These are phyloP conservation scores for Zaprionus lineosus DNA, from an alignment of 2,888 invertebrate species.

Conservation along the genomic window DNA sequence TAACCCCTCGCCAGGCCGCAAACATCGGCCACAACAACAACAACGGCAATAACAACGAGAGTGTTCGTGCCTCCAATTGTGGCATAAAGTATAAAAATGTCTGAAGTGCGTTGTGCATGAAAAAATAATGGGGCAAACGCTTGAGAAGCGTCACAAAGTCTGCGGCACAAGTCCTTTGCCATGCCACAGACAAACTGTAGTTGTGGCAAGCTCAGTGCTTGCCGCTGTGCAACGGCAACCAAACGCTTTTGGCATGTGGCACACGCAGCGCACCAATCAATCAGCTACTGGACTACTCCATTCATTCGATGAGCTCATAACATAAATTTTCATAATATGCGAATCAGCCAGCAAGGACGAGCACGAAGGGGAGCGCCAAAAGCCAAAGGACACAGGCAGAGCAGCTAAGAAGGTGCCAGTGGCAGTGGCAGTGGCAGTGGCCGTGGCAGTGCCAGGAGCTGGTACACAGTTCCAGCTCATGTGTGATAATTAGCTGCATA, in stretches of 20 bases:
- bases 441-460: conserved; percentile 6
- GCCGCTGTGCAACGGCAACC: background rate
- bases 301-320: conserved; percentile 67
- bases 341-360: conserved; percentile 28
- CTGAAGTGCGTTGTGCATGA: conserved; percentile 72
- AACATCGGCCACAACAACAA: conserved; percentile 30
- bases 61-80: conserved; percentile 40
- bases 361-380: background rate
- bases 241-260: conserved; percentile 54
- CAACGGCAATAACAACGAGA: conserved; percentile 16
- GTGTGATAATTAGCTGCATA: conserved; percentile 67
- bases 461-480: conserved; percentile 39
- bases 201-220: conserved; percentile 8
- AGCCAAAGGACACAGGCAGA: conserved; percentile 11
- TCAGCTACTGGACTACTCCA: conserved; percentile 45
- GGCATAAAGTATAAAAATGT: conserved; percentile 57
- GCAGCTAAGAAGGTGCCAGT: conserved; percentile 24
- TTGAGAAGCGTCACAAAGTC: conserved; percentile 67
- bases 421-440: conserved; percentile 10
- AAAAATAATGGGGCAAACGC: conserved; percentile 65
- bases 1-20: conserved; percentile 24
- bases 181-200: conserved; percentile 2
- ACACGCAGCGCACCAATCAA: conserved; percentile 71
- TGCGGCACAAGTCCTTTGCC: conserved; percentile 58
- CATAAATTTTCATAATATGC: conserved; percentile 70